These are phyloP conservation scores for Elgaria multicarinata DNA, from an alignment of 2,113 vertebrate genomes.

Conservation along the genomic window DNA sequence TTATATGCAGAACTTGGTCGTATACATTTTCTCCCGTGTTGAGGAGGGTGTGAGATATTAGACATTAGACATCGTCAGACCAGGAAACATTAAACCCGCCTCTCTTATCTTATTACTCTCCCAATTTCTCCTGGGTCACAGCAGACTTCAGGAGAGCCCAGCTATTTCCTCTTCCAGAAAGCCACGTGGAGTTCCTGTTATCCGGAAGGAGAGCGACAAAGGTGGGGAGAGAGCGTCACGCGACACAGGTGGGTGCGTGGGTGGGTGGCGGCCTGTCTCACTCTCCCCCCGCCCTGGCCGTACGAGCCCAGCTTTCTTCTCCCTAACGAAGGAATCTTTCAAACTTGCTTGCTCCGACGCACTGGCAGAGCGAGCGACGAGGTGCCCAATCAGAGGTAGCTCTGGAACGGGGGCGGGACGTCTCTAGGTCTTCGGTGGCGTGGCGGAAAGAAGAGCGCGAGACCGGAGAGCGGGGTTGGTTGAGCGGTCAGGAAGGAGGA, in stretches of 20 bases:
- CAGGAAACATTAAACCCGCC: too few species aligned
- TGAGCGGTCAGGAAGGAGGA: slow-evolving; percentile 42
- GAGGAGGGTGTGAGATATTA: too few species aligned
- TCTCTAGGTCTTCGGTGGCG: not conserved
- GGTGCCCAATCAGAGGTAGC: not conserved
- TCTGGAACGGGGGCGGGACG: not conserved
- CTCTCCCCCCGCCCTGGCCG: not conserved
- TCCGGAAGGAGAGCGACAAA: too few species aligned
- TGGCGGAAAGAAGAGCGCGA: not conserved
- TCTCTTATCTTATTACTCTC: too few species aligned
- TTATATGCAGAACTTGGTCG: too few species aligned
- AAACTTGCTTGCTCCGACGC: fast-evolving
- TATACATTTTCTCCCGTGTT: too few species aligned
- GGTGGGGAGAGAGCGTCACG: not conserved
- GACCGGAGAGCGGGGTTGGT: not conserved
- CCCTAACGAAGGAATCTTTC: not conserved
- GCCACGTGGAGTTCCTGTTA: not conserved
- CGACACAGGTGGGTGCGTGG: not conserved
- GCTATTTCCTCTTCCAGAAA: not conserved
- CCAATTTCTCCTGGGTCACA: not conserved
- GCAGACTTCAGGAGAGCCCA: not conserved
- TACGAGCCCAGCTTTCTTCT: not conserved
- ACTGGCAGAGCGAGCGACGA: too few species aligned
- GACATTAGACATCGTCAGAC: too few species aligned
- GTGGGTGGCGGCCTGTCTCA: not conserved